Conservation (phyloP, 92 coral and sea anemone genomes). For the Porites evermanni region DNA sequence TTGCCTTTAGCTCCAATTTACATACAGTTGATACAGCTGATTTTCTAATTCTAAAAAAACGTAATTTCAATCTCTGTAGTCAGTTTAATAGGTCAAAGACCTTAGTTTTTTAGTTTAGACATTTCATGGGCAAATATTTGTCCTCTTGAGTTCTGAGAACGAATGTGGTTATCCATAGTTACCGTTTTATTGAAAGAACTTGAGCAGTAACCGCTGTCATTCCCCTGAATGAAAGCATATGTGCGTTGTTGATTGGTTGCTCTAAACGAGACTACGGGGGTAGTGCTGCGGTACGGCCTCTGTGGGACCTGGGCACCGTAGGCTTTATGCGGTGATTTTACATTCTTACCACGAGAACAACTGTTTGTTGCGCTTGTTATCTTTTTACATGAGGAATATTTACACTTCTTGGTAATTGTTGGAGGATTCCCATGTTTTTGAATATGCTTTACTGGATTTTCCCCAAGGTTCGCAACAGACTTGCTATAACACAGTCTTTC, state of each 20-base stretch:
- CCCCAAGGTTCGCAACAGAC: conserved; percentile 9
- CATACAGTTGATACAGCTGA: too few species aligned
- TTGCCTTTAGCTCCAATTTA: too few species aligned
- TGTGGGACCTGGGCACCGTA: conserved; percentile 54
- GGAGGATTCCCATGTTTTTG: not conserved
- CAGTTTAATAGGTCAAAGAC: not conserved
- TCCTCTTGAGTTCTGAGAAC: conserved; percentile 65
- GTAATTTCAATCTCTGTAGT: too few species aligned
- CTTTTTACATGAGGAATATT: not conserved
- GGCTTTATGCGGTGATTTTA: conserved; percentile 47
- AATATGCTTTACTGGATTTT: conserved; percentile 9
- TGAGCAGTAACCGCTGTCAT: conserved; percentile 80
- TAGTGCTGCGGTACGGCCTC: conserved; percentile 47
- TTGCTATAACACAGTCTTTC: conserved; percentile 15
- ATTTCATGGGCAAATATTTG: not conserved
- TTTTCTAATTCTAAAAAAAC: too few species aligned
- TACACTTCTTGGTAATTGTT: not conserved
- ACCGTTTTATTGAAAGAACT: conserved; percentile 74
- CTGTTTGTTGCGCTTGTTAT: not conserved
- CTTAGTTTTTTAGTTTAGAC: not conserved
- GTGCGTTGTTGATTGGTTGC: conserved; percentile 68
- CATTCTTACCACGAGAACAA: conserved; percentile 27
- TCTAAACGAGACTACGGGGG: conserved; percentile 40
- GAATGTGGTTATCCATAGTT: conserved; percentile 77
- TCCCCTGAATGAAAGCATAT: conserved; percentile 71